phyloP scores from a whole-genome alignment of 2,888 invertebrate genomes.

The Chymomyza procnemis region DNA sequence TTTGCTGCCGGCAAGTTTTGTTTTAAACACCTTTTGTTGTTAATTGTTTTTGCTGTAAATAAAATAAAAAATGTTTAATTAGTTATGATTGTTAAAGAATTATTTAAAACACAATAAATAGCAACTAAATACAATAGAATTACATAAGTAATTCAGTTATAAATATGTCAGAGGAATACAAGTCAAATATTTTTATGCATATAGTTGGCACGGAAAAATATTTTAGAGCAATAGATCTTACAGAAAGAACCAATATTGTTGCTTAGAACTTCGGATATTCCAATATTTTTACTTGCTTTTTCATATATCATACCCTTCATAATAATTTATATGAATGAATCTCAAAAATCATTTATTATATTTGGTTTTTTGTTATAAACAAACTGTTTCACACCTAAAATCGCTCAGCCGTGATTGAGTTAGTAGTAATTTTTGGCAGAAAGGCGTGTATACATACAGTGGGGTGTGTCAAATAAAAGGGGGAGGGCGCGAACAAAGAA shows the following conservation, averaged over 20 bases:
- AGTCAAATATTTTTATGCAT: too few species aligned
- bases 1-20: constrained; percentile 13
- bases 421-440: not conserved
- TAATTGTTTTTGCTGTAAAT: constrained; percentile 31
- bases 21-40: constrained; percentile 4
- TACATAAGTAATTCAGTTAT: too few species aligned
- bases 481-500: not conserved
- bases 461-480: not conserved
- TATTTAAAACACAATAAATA: not conserved
- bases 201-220: too few species aligned
- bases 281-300: too few species aligned
- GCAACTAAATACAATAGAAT: not conserved
- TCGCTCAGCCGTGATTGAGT: not conserved
- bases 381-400: not conserved
- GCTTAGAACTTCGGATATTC: too few species aligned
- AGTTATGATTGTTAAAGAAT: not conserved
- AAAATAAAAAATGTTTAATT: constrained; percentile 2
- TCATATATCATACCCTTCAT: not conserved
- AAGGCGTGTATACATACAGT: not conserved
- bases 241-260: too few species aligned
- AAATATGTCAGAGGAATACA: not conserved
- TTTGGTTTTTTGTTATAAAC: not conserved
- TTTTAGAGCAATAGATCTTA: too few species aligned
- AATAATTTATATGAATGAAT: not conserved
- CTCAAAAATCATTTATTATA: not conserved